phyloP scores from a whole-genome alignment of 2,113 vertebrate species.

The Cardinalis cardinalis region DNA sequence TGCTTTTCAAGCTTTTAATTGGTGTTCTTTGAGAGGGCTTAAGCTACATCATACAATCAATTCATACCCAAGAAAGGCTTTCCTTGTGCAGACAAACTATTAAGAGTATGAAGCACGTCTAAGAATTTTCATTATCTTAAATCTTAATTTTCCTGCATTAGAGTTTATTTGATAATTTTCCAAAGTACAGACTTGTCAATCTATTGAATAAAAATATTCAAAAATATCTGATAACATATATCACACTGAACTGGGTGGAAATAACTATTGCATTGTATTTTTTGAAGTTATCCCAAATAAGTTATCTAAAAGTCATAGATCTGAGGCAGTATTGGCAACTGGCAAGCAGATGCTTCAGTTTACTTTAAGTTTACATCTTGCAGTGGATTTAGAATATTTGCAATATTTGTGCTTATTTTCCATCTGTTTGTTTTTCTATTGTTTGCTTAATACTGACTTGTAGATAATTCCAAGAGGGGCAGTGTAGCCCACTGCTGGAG shows the following conservation, averaged over 20 bases:
- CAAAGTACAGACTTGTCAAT: neutral
- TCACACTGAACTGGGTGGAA: neutral
- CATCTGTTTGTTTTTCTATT: neutral
- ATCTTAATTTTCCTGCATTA: neutral
- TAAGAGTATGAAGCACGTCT: neutral
- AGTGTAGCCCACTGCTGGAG: neutral
- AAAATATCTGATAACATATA: neutral
- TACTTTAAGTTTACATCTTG: neutral
- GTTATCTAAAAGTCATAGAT: neutral
- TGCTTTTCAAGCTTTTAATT: neutral
- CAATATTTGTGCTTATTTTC: neutral
- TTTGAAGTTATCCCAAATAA: neutral
- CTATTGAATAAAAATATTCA: neutral
- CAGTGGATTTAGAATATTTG: neutral
- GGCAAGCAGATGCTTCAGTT: neutral
- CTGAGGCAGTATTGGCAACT: neutral
- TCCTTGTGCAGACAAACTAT: neutral
- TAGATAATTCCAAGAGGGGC: neutral
- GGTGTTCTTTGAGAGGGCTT: neutral
- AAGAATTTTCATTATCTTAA: neutral
- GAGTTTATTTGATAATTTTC: neutral
- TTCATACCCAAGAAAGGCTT: neutral
- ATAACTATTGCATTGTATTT: neutral
- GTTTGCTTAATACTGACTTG: neutral
- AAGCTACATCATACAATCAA: neutral